Conservation (phyloP, 2,797 vertebrate genomes). For the Siniperca scherzeri region DNA sequence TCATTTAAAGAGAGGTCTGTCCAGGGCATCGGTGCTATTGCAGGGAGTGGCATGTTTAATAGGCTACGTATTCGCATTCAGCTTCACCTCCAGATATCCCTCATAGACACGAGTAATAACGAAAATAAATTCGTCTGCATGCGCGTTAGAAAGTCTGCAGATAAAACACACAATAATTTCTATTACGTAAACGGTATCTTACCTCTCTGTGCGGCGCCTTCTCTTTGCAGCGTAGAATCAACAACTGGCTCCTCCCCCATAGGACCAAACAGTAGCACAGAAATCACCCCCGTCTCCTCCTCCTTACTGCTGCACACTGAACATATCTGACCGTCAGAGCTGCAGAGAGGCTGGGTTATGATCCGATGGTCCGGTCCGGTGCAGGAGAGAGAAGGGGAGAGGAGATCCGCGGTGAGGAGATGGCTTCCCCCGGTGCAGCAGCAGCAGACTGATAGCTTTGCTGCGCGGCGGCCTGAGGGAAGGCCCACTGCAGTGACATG, state of each 20-base stretch:
- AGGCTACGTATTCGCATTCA: constrained; percentile 67
- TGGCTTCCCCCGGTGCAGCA: constrained; percentile 36
- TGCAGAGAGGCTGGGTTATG: constrained; percentile 22
- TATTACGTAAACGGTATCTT: constrained; percentile 78
- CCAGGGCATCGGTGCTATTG: constrained; percentile 78
- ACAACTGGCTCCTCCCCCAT: constrained; percentile 85
- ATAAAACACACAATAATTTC: constrained; percentile 56
- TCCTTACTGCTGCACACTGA: constrained; percentile 67
- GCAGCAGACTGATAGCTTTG: constrained; percentile 37
- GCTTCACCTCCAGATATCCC: constrained; percentile 43
- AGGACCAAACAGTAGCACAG: constrained; percentile 72
- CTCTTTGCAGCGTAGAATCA: constrained; percentile 78
- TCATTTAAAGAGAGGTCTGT: constrained; percentile 66
- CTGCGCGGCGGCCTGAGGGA: constrained; percentile 55
- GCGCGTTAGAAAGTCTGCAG: constrained; percentile 35
- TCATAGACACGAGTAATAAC: neutral
- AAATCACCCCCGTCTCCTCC: constrained; percentile 48
- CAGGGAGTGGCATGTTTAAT: constrained; percentile 89
- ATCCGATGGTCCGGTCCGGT: constrained; percentile 15
- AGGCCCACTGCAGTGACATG: constrained; percentile 76
- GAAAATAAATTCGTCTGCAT: neutral
- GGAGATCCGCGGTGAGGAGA: constrained; percentile 67
- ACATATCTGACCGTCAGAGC: constrained; percentile 39
- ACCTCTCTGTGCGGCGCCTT: constrained; percentile 79
- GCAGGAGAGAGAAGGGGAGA: constrained; percentile 32